These are phyloP conservation scores for Neodiprion fabricii DNA, from an alignment of 1,140 invertebrate genomes.

Conservation along the genomic window DNA sequence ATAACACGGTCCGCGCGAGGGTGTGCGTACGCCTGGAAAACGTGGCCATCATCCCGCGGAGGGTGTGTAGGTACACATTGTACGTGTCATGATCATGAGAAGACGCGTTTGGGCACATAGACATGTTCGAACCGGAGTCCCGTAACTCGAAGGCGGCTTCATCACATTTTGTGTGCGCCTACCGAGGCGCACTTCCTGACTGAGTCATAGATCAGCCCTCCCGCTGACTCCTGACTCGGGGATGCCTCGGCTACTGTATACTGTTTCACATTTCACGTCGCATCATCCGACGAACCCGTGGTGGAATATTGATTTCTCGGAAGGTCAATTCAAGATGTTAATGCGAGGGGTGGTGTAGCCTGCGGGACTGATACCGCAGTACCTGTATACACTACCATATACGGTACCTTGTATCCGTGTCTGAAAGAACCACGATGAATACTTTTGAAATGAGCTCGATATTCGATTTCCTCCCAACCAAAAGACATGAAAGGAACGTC, in stretches of 20 bases:
- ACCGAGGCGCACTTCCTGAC: conserved; percentile 3
- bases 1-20: not conserved
- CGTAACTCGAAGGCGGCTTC: conserved; percentile 1
- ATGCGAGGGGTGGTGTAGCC: not conserved
- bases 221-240: conserved; percentile 1
- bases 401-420: too few species aligned
- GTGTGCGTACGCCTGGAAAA: not conserved
- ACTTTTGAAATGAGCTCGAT: too few species aligned
- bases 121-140: not conserved
- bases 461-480: too few species aligned
- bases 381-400: too few species aligned
- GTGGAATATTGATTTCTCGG: conserved; percentile 1
- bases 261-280: conserved; percentile 7
- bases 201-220: conserved; percentile 6
- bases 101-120: not conserved
- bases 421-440: too few species aligned
- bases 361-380: too few species aligned
- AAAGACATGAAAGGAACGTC: too few species aligned
- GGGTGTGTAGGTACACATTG: not conserved
- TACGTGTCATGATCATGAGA: not conserved
- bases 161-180: conserved; percentile 2
- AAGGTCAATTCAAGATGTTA: conserved; percentile 2
- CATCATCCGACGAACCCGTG: not conserved
- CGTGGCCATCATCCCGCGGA: not conserved
- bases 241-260: conserved; percentile 5